These are phyloP conservation scores for Halcyon leucocephala DNA, from an alignment of 2,797 vertebrate species.

Conservation along the genomic window DNA sequence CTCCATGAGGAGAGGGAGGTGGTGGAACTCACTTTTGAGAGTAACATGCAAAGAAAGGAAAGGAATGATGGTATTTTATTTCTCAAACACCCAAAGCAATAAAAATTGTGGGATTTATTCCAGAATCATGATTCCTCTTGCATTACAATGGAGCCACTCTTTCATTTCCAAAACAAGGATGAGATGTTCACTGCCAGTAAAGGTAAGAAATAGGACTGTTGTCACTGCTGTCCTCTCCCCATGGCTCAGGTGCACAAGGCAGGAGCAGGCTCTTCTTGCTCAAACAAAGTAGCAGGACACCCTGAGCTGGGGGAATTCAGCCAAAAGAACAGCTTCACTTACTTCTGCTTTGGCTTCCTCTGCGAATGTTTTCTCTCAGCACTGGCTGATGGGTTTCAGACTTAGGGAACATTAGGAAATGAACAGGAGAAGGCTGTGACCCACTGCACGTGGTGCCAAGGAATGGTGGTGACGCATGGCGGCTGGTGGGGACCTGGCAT, in stretches of 20 bases:
- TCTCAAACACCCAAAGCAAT: not conserved
- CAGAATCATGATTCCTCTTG: not conserved
- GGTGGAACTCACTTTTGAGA: not conserved
- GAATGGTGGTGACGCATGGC: not conserved
- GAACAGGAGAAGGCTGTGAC: conserved; percentile 4
- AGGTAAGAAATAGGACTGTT: not conserved
- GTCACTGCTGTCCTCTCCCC: not conserved
- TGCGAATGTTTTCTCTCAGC: not conserved
- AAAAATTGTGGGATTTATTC: not conserved
- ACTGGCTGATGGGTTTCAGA: conserved; percentile 43
- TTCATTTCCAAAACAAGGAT: not conserved
- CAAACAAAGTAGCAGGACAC: not conserved
- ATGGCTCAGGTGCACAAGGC: not conserved
- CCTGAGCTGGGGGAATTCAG: not conserved
- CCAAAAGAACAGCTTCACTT: conserved; percentile 56
- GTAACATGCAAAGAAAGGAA: not conserved
- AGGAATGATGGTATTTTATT: not conserved
- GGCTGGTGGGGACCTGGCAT: not conserved
- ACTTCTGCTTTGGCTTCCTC: conserved; percentile 47
- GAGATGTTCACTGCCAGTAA: not conserved
- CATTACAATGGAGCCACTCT: not conserved
- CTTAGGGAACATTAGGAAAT: not conserved
- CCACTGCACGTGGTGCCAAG: not conserved
- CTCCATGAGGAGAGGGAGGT: not conserved
- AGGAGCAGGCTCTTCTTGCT: not conserved